Conservation (phyloP, 2,888 invertebrate species). For the Slavum lentiscoides region DNA sequence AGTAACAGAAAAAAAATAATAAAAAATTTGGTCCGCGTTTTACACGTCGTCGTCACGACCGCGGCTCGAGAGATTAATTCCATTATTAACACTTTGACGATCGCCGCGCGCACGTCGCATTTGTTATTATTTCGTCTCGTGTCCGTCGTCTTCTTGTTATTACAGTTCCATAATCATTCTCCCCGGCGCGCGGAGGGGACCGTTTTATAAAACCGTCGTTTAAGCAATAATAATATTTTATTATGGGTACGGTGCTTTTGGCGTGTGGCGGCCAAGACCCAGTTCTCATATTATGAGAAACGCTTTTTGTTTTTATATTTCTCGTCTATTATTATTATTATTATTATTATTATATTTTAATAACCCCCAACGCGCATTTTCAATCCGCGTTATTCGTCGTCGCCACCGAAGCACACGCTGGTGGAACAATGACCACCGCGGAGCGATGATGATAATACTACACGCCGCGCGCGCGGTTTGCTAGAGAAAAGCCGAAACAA, state of each 20-base stretch:
- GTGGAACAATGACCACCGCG: conserved; percentile 45
- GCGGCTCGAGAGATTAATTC: conserved; percentile 10
- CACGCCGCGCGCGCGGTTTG: conserved; percentile 1
- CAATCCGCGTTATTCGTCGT: no score
- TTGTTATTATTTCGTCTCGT: neutral
- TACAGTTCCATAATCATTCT: neutral
- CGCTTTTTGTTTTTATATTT: conserved; percentile 29
- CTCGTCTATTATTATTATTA: conserved; percentile 27
- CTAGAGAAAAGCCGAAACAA: conserved; percentile 25
- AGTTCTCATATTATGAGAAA: conserved; percentile 41
- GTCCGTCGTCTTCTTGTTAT: neutral
- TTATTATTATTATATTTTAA: conserved; percentile 8
- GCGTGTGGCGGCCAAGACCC: conserved; percentile 44
- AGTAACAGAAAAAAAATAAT: no score
- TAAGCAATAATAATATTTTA: conserved; percentile 22
- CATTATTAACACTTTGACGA: conserved; percentile 15
- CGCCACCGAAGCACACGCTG: no score
- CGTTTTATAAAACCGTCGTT: conserved; percentile 23
- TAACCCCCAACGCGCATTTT: neutral
- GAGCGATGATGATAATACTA: conserved; percentile 5
- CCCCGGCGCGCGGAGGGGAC: conserved; percentile 6
- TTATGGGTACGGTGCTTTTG: conserved; percentile 27
- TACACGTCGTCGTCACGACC: conserved; percentile 28
- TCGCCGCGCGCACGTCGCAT: neutral
- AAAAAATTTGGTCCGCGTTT: no score